These are phyloP conservation scores for Hestina assimilis DNA, from an alignment of 1,140 invertebrate species.

Conservation along the genomic window DNA sequence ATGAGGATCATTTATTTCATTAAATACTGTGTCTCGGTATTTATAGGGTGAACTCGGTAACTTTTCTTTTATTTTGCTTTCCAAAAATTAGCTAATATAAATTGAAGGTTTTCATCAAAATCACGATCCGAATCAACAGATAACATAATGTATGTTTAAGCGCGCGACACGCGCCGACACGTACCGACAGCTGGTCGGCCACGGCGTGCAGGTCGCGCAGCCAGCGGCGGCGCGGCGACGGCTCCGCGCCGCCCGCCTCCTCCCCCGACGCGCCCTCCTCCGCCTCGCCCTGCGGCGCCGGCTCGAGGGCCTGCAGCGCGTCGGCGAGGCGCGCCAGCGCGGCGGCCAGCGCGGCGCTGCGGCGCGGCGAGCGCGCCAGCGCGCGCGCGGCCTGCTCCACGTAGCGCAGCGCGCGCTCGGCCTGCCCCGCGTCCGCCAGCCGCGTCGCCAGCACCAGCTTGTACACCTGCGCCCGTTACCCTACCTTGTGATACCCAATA, in stretches of 20 bases:
- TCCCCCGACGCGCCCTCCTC: conserved; percentile 40
- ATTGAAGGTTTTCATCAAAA: no score
- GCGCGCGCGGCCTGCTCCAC: conserved; percentile 87
- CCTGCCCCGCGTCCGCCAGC: conserved; percentile 87
- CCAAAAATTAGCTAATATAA: no score
- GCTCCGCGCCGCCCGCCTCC: conserved; percentile 29
- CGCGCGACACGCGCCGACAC: not conserved
- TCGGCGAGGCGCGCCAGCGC: conserved; percentile 83
- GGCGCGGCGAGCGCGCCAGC: conserved; percentile 68
- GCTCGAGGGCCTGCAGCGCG: conserved; percentile 85
- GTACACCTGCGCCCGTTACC: conserved; percentile 83
- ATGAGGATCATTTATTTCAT: not conserved
- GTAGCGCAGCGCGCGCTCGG: conserved; percentile 89
- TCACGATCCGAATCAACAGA: no score
- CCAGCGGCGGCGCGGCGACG: conserved; percentile 77
- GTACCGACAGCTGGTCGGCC: conserved; percentile 30
- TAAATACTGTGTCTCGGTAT: not conserved
- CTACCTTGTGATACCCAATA: no score
- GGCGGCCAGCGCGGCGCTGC: conserved; percentile 72
- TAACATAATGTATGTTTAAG: no score
- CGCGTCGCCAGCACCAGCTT: conserved; percentile 86
- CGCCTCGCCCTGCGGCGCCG: conserved; percentile 64
- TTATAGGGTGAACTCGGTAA: no score
- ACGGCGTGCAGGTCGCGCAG: conserved; percentile 58
- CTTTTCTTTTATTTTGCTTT: no score